Evolutionary conservation across 2,797 vertebrate species (phyloP), one percentile per base, ranked within the genome.

Genomic region (Momotus momota): DNA sequence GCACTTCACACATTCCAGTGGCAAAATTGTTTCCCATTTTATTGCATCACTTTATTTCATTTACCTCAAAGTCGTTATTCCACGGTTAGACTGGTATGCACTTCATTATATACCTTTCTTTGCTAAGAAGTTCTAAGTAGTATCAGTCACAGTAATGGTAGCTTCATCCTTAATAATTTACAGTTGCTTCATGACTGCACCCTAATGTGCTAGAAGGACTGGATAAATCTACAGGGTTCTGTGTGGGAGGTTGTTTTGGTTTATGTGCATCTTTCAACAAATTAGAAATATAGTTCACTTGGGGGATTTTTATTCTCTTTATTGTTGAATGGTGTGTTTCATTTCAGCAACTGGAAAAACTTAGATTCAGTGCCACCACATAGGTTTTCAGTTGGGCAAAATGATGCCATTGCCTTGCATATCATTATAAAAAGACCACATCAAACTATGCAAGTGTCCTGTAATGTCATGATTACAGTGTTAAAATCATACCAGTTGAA

Each of bases 381-480:
- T 43, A 90, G 86, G 69, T 87, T 73, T 94, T 91, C 86, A 90
- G 43, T 18, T 94, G 94, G 88, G 94, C 84, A 92, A 86, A 97
- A 96, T 93, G 54, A 97, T 96, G 88, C 66, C 80, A 86, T 86
- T 92, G 65, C 88, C 83, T 86, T 77, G n/a, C 82, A 45, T 94
- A 31, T 89, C 80, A 95, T 97, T 97, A 96, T 67, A 83, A 81
- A 96, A 93, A 46, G 25, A 94, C 94, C 96, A 97, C 95, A 97
- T 97, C 90, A 96, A 96, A 86, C 51, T 72, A 66, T 62, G 57
- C 33, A 79, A 96, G 93, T 95, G 83, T 96, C 69, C 80, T 79
- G 21, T 94, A 96, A 96, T 81, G 87, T 80, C 81, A 75, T 97
- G 87, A 96, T 96, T 97, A 94, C 86, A 84, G 60, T 17, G 79